Base-by-base conservation (phyloP, 2,797 vertebrate genomes). In the Jordanella pulchra region DNA sequence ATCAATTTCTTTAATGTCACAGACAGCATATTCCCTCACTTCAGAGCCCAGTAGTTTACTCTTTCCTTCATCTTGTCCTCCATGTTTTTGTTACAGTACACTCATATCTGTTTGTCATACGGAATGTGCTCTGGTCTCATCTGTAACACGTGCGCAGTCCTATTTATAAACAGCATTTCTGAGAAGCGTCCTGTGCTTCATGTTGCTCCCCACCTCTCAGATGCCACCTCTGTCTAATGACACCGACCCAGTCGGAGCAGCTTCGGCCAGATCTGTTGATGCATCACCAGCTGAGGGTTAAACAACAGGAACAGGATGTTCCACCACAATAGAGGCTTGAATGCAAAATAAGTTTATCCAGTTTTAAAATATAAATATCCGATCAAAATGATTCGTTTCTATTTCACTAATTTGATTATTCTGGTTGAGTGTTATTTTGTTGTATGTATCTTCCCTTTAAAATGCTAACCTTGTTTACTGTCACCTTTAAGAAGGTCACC, bases 91-190 rank as follows among this genome's bases (percentile, higher is more conserved):
- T 48, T 65, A 50, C 61, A 42, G 44, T 70, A 47, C 30, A 27
- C 69, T 72, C 42, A 42, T 65, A 68, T 79, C 73, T 65, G 47
- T 63, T 76, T 61, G 61, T 55, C 50, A 64, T 67, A 53, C 71
- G 87, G 86, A 83, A 91, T 91, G 88, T 82, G 51, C 44, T 73
- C 81, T 78, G 69, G 66, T 25, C 50, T 51, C 58, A 53, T 73
- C 61, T 71, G 77, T 75, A 67, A 78, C 79, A 81, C 71, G 78
- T 72, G 28, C 76, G 63, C 79, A 5, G 72, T n/a, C 45, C 93
- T 95, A 95, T 95, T 95, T 94, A 92, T 95, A 95, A 92, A 88
- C 76, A 30, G 66, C 45, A 77, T 90, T 93, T 92, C 91, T 80
- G 75, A 88, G 91, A 87, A 90, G 79, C 65, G 71, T 71, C 71